Conservation (phyloP, 2,113 vertebrate species). For the Eurypyga helias region DNA sequence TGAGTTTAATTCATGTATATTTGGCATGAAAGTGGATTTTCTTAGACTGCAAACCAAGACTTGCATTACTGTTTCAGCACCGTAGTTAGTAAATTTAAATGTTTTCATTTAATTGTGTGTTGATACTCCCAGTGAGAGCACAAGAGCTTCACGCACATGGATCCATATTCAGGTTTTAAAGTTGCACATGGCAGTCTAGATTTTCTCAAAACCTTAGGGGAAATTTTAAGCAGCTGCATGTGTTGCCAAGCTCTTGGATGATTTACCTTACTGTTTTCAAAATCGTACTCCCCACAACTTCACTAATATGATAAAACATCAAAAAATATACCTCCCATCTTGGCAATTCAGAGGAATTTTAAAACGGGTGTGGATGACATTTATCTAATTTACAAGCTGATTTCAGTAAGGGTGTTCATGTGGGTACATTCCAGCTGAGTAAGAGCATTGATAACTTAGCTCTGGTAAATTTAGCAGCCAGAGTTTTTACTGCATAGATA, state of each 20-base stretch:
- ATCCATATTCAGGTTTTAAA: neutral
- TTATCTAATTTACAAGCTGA: neutral
- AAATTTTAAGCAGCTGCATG: neutral
- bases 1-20: neutral
- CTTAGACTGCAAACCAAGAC: neutral
- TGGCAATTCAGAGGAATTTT: neutral
- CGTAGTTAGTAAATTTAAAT: neutral
- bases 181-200: neutral
- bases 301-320: neutral
- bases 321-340: neutral
- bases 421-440: conserved; percentile 11
- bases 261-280: neutral
- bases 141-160: neutral
- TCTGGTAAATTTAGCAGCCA: neutral
- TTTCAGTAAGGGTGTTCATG: neutral
- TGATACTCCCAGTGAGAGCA: neutral
- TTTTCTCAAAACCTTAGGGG: neutral
- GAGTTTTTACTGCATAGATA: neutral
- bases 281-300: neutral
- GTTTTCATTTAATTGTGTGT: neutral
- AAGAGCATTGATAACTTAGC: neutral
- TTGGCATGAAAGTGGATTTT: neutral
- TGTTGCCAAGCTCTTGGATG: neutral
- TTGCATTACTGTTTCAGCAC: neutral
- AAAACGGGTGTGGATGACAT: neutral